Evolutionary conservation across 1,140 invertebrate genomes (phyloP).

Genomic region (Ruditapes philippinarum): DNA sequence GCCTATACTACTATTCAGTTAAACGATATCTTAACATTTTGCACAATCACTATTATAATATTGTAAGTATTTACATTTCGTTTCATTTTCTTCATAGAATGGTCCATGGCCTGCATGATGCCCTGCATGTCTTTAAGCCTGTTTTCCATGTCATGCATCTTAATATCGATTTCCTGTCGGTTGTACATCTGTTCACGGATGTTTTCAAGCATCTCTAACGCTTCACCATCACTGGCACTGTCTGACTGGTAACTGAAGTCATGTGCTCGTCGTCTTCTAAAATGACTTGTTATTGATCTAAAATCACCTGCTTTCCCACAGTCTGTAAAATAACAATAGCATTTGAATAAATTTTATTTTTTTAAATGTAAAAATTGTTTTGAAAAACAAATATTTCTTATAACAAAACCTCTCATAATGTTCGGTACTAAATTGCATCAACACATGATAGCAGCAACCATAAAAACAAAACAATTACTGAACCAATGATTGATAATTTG

Average conservation of each 20-base stretch:
- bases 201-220: not conserved
- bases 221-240: not conserved
- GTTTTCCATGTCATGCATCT: constrained; percentile 48
- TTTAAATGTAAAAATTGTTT: no score
- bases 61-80: constrained; percentile 54
- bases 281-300: constrained; percentile 61
- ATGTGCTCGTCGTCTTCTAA: constrained; percentile 22
- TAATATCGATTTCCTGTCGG: constrained; percentile 52
- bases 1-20: no score
- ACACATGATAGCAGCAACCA: no score
- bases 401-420: no score
- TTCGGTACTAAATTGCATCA: no score
- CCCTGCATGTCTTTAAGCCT: constrained; percentile 49
- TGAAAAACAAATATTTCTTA: no score
- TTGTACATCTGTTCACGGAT: constrained; percentile 40
- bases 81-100: constrained; percentile 63
- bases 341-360: no score
- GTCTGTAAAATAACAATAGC: no score
- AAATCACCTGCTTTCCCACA: constrained; percentile 66
- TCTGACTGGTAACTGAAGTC: constrained; percentile 35
- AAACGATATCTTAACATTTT: no score
- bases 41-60: no score
- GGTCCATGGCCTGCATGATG: constrained; percentile 51
- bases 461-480: no score
- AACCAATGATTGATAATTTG: no score